These are phyloP conservation scores for Leptothorax acervorum DNA, from an alignment of 2,888 invertebrate species.

Conservation along the genomic window DNA sequence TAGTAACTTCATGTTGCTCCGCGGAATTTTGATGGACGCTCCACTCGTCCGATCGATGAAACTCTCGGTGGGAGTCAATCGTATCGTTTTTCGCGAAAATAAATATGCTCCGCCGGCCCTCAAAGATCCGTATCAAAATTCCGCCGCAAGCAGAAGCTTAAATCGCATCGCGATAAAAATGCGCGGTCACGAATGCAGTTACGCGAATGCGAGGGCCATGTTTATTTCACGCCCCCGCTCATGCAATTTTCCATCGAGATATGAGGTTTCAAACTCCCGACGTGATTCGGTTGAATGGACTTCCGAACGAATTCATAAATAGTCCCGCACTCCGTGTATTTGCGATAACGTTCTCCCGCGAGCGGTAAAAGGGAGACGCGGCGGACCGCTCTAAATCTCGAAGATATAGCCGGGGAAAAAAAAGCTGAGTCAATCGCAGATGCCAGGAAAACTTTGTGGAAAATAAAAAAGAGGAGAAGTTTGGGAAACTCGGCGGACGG, in stretches of 20 bases:
- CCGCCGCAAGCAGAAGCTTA: conserved; percentile 1
- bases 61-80: conserved; percentile 5
- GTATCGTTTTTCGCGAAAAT: conserved; percentile 1
- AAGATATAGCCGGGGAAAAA: neutral
- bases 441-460: conserved; percentile 20
- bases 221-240: conserved; percentile 32
- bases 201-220: conserved; percentile 4
- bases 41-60: neutral
- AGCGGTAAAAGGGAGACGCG: conserved; percentile 11
- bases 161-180: conserved; percentile 41
- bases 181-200: conserved; percentile 21
- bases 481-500: neutral
- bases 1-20: conserved; percentile 19
- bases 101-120: conserved; percentile 5
- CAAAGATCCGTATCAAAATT: conserved; percentile 18
- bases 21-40: conserved; percentile 2
- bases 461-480: neutral
- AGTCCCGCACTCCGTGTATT: neutral
- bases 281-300: conserved; percentile 32
- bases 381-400: conserved; percentile 28
- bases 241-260: conserved; percentile 29
- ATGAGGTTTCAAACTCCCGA: conserved; percentile 33
- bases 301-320: conserved; percentile 44
- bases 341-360: conserved; percentile 1
- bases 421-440: conserved; percentile 26